A percentile compares a stretch with the other conserved stretches of the same genome.
phyloP scores from a whole-genome alignment of 2,113 vertebrate genomes.

The Psophia crepitans region DNA sequence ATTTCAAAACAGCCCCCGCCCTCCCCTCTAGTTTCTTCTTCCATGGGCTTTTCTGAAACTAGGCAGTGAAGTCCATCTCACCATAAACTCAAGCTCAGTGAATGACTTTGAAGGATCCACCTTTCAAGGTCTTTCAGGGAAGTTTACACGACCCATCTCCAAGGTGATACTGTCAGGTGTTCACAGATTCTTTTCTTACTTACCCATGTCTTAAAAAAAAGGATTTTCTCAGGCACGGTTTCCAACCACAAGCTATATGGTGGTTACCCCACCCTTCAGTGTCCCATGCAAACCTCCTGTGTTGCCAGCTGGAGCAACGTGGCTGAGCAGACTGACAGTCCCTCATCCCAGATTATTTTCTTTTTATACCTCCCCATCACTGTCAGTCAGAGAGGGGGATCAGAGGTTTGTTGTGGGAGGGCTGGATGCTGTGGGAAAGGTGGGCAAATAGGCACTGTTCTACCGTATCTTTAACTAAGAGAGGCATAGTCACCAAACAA shows the following conservation, averaged over 20 bases:
- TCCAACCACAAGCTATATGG: not conserved
- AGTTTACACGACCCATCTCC: not conserved
- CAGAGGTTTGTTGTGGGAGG: not conserved
- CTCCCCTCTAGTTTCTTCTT: not conserved
- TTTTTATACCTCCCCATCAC: not conserved
- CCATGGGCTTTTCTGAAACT: not conserved
- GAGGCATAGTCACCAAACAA: not conserved
- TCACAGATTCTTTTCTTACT: not conserved
- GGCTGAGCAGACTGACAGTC: not conserved
- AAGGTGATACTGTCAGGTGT: not conserved
- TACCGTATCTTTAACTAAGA: not conserved
- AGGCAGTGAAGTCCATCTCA: not conserved
- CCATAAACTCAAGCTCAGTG: not conserved
- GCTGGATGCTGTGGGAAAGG: not conserved
- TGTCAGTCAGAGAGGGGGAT: not conserved
- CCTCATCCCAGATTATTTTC: not conserved
- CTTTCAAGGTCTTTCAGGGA: not conserved
- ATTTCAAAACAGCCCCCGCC: not conserved
- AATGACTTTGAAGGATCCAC: not conserved
- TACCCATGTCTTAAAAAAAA: not conserved
- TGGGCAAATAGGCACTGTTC: not conserved
- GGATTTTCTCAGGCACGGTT: not conserved
- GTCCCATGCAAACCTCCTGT: not conserved
- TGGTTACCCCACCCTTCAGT: not conserved
- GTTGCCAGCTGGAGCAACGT: not conserved